Conservation (phyloP, 2,113 vertebrate genomes). For the human (Homo sapiens) region DNA sequence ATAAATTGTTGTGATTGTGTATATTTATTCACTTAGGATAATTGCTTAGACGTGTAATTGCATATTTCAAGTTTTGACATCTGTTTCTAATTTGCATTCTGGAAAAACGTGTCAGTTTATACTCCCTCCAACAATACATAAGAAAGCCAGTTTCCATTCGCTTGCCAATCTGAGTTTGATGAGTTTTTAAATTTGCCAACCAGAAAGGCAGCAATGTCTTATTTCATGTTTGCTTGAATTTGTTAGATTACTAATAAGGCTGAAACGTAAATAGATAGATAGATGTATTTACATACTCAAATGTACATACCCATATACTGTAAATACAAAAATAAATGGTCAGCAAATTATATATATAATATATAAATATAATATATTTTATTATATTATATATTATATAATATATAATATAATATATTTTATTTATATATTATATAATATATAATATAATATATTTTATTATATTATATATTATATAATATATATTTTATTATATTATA, state of each 20-base stretch:
- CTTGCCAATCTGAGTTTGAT: constrained; percentile 20
- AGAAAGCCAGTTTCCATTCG: constrained; percentile 31
- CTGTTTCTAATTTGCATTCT: constrained; percentile 48
- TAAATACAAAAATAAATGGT: too few species aligned
- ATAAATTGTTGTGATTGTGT: neutral
- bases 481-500: too few species aligned
- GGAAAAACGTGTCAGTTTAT: constrained; percentile 27
- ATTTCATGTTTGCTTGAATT: neutral
- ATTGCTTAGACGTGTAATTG: constrained; percentile 54
- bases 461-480: too few species aligned
- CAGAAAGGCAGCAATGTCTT: neutral
- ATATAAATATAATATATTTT: too few species aligned
- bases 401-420: too few species aligned
- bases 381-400: too few species aligned
- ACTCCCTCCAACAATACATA: neutral
- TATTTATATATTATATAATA: too few species aligned
- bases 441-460: too few species aligned
- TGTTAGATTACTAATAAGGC: neutral
- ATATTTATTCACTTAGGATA: constrained; percentile 30
- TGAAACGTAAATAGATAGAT: neutral
- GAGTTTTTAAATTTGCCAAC: neutral
- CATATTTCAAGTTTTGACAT: constrained; percentile 45
- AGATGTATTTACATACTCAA: neutral
- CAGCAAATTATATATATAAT: too few species aligned
- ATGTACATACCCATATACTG: neutral